A percentile compares a stretch with the other conserved stretches of the same genome.
Evolutionary conservation across 1,140 invertebrate genomes (phyloP).

Genomic region (Aphis gossypii): DNA sequence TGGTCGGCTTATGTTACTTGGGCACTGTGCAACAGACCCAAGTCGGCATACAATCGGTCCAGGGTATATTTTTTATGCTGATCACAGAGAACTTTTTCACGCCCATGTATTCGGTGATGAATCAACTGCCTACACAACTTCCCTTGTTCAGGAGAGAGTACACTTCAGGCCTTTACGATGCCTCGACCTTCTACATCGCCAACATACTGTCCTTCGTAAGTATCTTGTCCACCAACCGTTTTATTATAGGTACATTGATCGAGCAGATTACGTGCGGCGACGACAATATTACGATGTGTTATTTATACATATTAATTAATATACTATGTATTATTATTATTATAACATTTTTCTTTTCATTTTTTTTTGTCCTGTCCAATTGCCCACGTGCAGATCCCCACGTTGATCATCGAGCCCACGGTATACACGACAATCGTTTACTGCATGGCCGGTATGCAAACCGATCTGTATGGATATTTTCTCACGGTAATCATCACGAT

Average conservation of each 20-base stretch:
- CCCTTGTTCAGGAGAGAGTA: constrained; percentile 81
- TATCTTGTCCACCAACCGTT: constrained; percentile 52
- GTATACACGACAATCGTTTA: constrained; percentile 81
- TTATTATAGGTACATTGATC: neutral
- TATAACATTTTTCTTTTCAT: neutral
- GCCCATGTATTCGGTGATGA: constrained; percentile 83
- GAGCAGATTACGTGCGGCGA: neutral
- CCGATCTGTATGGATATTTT: constrained; percentile 72
- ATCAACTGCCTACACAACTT: constrained; percentile 79
- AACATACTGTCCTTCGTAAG: constrained; percentile 79
- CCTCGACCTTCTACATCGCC: constrained; percentile 77
- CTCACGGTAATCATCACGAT: constrained; percentile 74
- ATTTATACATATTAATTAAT: neutral
- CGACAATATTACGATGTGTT: neutral
- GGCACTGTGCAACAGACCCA: constrained; percentile 75
- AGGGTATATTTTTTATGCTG: constrained; percentile 83
- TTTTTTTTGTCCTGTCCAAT: neutral
- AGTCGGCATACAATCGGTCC: constrained; percentile 80
- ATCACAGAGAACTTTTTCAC: constrained; percentile 87
- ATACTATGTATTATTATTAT: neutral
- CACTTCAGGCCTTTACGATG: constrained; percentile 77
- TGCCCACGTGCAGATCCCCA: constrained; percentile 71
- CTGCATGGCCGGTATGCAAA: constrained; percentile 77
- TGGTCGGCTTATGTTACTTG: constrained; percentile 80
- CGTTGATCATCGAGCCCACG: constrained; percentile 77